These are phyloP conservation scores for Somateria mollissima DNA, from an alignment of 2,797 vertebrate genomes.

Conservation along the genomic window DNA sequence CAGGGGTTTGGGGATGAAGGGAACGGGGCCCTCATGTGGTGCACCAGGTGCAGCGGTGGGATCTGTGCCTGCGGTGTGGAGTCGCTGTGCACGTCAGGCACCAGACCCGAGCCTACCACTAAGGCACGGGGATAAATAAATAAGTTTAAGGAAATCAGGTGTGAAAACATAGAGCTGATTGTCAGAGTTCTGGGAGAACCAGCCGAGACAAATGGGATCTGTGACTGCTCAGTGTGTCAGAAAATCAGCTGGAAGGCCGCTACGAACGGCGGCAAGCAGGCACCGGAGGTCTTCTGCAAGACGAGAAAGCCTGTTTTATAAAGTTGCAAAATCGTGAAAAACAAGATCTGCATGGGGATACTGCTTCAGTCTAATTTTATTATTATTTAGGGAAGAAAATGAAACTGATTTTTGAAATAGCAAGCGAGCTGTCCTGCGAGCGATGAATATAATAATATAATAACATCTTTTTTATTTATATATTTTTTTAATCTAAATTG, in stretches of 20 bases:
- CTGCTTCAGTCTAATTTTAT: neutral
- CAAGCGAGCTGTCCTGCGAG: neutral
- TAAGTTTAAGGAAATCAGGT: neutral
- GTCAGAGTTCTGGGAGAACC: neutral
- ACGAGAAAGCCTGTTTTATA: neutral
- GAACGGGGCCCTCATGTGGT: neutral
- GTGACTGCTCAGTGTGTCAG: neutral
- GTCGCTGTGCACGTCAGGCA: neutral
- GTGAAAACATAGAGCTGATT: neutral
- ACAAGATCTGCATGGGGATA: neutral
- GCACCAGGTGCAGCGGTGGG: neutral
- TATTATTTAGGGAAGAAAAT: neutral
- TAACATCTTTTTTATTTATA: neutral
- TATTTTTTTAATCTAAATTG: neutral
- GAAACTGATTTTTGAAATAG: constrained; percentile 20
- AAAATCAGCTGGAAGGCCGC: neutral
- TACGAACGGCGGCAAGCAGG: neutral
- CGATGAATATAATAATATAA: neutral
- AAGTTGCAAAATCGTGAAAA: neutral
- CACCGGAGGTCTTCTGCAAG: neutral
- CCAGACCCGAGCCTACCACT: neutral
- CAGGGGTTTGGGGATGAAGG: neutral
- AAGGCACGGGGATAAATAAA: neutral
- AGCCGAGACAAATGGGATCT: neutral
- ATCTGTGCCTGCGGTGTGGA: neutral